These are phyloP conservation scores for Ficedula albicollis DNA, from an alignment of 2,797 vertebrate species.

Conservation along the genomic window DNA sequence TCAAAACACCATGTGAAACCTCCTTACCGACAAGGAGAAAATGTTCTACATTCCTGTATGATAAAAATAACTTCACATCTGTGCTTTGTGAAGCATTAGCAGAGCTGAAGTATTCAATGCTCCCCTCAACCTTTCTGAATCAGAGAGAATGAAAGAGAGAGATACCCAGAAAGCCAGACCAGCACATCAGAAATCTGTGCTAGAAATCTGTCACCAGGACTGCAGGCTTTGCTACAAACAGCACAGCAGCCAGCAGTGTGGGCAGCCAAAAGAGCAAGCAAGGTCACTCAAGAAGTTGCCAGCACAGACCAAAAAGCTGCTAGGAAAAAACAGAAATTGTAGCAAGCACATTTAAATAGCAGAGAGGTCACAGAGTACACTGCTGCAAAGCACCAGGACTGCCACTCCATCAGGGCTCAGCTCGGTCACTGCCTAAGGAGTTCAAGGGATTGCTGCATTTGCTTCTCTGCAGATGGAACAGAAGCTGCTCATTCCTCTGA, in stretches of 20 bases:
- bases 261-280: conserved; percentile 31
- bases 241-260: background rate
- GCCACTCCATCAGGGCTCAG: background rate
- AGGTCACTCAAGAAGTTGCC: conserved; percentile 27
- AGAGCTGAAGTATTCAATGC: background rate
- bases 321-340: background rate
- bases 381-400: background rate
- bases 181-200: conserved; percentile 3
- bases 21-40: background rate
- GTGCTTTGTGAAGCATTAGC: background rate
- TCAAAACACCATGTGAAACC: background rate
- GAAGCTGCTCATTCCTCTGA: background rate
- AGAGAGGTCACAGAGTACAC: background rate
- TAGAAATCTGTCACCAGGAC: conserved; percentile 42
- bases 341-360: conserved; percentile 13
- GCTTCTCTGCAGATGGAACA: background rate
- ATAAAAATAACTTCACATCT: background rate
- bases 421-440: background rate
- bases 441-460: background rate
- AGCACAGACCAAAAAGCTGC: background rate
- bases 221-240: conserved; percentile 32
- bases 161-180: background rate
- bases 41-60: background rate
- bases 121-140: background rate
- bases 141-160: background rate